These are phyloP conservation scores for Mormyrus hasselquistii DNA, from an alignment of 2,797 vertebrate genomes.

Conservation along the genomic window DNA sequence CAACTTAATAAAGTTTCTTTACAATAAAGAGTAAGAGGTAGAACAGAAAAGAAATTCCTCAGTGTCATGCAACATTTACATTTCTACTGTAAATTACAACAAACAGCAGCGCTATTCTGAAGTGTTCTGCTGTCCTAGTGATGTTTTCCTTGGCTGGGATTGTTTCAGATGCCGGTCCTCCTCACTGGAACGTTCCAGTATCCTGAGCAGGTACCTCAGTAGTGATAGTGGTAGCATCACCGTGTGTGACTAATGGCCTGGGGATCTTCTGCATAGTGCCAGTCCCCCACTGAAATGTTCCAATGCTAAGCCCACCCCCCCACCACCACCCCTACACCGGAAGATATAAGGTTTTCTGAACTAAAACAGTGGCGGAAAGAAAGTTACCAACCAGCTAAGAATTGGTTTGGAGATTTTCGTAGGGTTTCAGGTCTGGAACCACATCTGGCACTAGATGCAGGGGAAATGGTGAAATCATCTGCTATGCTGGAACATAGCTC, in stretches of 20 bases:
- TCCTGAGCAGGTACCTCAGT: background rate
- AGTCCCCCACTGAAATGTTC: background rate
- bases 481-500: background rate
- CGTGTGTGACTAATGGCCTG: background rate
- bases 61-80: conserved; percentile 5
- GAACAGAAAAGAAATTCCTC: background rate
- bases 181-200: background rate
- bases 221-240: background rate
- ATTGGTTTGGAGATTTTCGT: background rate
- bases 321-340: background rate
- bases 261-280: background rate
- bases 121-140: background rate
- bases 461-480: background rate
- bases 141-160: background rate
- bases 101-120: background rate
- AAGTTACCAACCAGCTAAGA: background rate
- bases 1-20: background rate
- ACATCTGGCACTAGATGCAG: background rate
- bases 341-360: background rate
- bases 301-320: background rate
- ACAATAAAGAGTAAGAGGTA: background rate
- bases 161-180: background rate
- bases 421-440: background rate
- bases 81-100: background rate
- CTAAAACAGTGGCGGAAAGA: background rate